Conservation (phyloP, 2,888 invertebrate species). For the Heliconius ethilla region DNA sequence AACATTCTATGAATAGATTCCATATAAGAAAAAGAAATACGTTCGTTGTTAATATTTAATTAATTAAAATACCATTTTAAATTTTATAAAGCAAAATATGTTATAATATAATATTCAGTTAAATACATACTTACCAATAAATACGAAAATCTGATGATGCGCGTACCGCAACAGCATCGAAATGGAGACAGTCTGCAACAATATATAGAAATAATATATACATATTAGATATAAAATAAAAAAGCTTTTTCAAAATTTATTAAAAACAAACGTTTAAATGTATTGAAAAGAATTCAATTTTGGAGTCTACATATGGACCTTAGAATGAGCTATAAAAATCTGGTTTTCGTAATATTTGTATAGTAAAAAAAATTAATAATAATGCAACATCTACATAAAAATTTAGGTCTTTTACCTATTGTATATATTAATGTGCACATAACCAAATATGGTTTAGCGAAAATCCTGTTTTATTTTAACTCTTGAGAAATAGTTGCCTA, state of each 20-base stretch:
- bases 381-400: too few species aligned
- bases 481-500: too few species aligned
- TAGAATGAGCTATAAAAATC: too few species aligned
- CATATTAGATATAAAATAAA: background rate
- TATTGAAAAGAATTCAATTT: too few species aligned
- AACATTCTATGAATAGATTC: background rate
- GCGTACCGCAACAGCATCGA: conserved; percentile 99
- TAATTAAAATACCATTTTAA: background rate
- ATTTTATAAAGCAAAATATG: background rate
- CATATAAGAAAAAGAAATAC: background rate
- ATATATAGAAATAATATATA: conserved; percentile 41
- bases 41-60: background rate
- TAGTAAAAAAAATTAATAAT: too few species aligned
- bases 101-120: background rate
- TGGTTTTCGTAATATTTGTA: too few species aligned
- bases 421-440: too few species aligned
- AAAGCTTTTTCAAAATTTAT: background rate
- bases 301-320: too few species aligned
- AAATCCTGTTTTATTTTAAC: too few species aligned
- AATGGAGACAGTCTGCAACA: conserved; percentile 97
- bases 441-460: too few species aligned
- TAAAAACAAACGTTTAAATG: too few species aligned
- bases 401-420: too few species aligned
- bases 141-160: conserved; percentile 99
- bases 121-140: conserved; percentile 91